phyloP scores from a whole-genome alignment of 2,113 vertebrate species.

The Proterorhinus semilunaris region DNA sequence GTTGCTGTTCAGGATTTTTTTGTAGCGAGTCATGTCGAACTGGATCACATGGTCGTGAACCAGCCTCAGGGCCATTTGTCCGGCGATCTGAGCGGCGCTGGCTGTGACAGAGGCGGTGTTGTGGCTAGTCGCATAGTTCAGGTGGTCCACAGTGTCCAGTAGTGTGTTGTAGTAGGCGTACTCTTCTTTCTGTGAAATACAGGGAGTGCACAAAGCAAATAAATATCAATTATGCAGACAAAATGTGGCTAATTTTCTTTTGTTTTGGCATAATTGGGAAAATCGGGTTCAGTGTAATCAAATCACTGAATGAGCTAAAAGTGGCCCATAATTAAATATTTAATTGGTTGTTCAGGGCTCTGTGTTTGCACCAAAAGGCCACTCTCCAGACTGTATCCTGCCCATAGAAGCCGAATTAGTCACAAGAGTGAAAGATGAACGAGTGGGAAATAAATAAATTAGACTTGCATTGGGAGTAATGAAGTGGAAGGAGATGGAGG shows the following conservation, averaged over 20 bases:
- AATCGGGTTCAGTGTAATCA: no score
- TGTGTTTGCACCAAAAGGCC: no score
- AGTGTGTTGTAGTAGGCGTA: constrained; percentile 79
- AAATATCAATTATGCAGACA: no score
- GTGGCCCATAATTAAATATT: no score
- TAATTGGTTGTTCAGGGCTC: no score
- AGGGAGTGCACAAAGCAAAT: neutral
- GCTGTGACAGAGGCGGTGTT: constrained; percentile 41
- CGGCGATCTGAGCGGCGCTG: constrained; percentile 82
- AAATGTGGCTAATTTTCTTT: no score
- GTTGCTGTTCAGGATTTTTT: constrained; percentile 36
- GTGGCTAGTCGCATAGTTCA: constrained; percentile 43
- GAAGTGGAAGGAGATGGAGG: constrained; percentile 89
- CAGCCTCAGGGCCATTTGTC: constrained; percentile 82
- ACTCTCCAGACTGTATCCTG: no score
- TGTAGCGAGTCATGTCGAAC: constrained; percentile 80
- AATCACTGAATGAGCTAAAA: no score
- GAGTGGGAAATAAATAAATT: neutral
- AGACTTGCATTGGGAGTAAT: constrained; percentile 56
- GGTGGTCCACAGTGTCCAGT: constrained; percentile 66
- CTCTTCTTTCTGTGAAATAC: constrained; percentile 14
- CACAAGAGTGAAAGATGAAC: no score
- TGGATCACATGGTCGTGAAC: constrained; percentile 80
- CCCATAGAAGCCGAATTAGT: no score
- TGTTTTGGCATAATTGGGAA: no score